Base-by-base conservation (phyloP, 2,888 invertebrate species). In the Myathropa florea region DNA sequence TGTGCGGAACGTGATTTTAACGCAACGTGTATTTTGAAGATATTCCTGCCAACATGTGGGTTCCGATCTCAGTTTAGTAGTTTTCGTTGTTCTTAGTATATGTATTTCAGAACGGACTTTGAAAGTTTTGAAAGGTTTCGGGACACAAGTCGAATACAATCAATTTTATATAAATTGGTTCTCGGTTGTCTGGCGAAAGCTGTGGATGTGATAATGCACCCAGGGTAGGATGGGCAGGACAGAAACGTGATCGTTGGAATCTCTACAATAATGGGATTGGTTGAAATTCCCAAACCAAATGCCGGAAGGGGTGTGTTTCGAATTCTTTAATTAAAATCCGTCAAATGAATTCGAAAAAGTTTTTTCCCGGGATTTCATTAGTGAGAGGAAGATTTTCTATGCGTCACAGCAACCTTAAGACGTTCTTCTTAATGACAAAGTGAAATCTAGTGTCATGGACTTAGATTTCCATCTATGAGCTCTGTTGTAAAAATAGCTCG, bases 101-200 rank as follows among this genome's bases (percentile, higher is more conserved):
- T 26, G 10, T 26, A 30, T 14, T 14, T 4, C 53, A 63, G 33
- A 60, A n/a, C 18, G 46, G 55, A 61, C 23, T 59, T 23, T 23
- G 33, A 30, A 46, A 71, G 64, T 55, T 79, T 64, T 28, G 53
- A 30, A 39, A 39, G 36, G 33, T 68, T 81, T 85, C 72, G 30
- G 61, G 39, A 82, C 73, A 55, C 60, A 73, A 72, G 60, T 68
- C 39, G 81, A 70, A 77, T 76, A 77, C 73, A 81, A 85, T 77
- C 85, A 85, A 82, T 81, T 85, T 85, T 73, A 63, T 81, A 77
- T 81, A 85, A 81, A 85, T 57, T 68, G 80, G 61, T 81, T 79
- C 73, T 24, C 68, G 64, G 70, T 39, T 71, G 36, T 46, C 46
- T 39, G 59, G 18, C 28, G 26, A 63, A 30, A 18, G 61, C 55